Base-by-base conservation (phyloP, 2,888 invertebrate genomes). In the Campaea margaritaria region DNA sequence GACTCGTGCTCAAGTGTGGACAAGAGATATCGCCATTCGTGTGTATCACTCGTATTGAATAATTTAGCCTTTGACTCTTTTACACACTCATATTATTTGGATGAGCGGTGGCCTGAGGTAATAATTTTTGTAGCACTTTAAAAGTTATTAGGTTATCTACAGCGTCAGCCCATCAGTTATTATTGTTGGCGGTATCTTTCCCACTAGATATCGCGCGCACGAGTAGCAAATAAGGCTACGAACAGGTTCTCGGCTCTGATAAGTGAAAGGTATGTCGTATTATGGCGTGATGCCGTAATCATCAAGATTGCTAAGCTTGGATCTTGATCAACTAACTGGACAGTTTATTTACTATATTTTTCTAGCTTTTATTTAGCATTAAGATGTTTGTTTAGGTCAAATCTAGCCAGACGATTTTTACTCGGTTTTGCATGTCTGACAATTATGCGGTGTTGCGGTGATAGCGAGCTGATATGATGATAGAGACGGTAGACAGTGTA, bases 71-170 rank as follows among this genome's bases (percentile, higher is more conserved):
- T n/a, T 36, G 12, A 4, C 13, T 14, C 0, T 14, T 8, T 39
- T n/a, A 45, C 12, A 28, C 54, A 66, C 21, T 61, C 51, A 59
- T 59, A 60, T 5, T 60, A n/a, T n/a, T n/a, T 45, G 49, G 50
- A 53, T 46, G 51, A 54, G 45, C 52, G 38, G 53, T 55, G 63
- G 60, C 53, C 55, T 53, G 58, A 56, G 54, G 15, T 38, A 43
- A 15, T 65, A 58, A 60, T 47, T 34, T 51, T 28, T n/a, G 4
- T 27, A 14, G 41, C 44, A 49, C 42, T 15, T 34, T 34, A 39
- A 55, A 57, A 45, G 50, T 45, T 41, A 48, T 41, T 31, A 58
- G 63, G 65, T 66, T 66, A 66, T 66, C 58, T 15, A 34, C 0
- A 9, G 10, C 31, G 10, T 41, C 46, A 27, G 49, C 45, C 43